A percentile compares a stretch with the other conserved stretches of the same genome.
Conservation (phyloP, 2,113 vertebrate species). For the Melanocharis versteri region DNA sequence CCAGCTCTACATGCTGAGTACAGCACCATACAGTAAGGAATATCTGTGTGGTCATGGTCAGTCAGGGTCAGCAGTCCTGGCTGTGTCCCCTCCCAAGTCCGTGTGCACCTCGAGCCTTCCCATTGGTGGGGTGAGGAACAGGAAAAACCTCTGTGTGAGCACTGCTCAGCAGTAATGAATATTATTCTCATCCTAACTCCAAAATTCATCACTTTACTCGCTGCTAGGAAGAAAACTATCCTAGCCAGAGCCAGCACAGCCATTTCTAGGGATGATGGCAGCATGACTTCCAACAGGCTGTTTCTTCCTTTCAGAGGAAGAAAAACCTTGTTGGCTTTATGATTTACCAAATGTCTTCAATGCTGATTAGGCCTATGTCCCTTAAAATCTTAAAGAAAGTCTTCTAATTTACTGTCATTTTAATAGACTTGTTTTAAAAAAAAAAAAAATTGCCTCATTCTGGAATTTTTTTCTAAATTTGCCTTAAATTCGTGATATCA, state of each 20-base stretch:
- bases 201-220: accelerated
- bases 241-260: background rate
- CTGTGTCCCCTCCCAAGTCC: background rate
- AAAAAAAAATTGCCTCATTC: too few relatives aligned
- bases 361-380: background rate
- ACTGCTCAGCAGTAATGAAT: background rate
- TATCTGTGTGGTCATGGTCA: accelerated
- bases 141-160: background rate
- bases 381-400: background rate
- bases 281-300: background rate
- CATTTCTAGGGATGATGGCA: background rate
- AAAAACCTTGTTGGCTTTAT: background rate
- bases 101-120: background rate
- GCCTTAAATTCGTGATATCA: background rate
- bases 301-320: background rate
- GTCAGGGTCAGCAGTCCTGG: background rate
- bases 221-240: background rate
- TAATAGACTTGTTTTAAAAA: background rate
- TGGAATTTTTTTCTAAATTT: background rate
- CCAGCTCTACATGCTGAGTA: background rate
- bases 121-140: background rate
- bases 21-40: accelerated
- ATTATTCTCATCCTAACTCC: background rate
- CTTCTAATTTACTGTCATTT: background rate
- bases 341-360: background rate